Evolutionary conservation across 2,888 invertebrate genomes (phyloP).

Genomic region (Drosophila quasianomalipes): DNA sequence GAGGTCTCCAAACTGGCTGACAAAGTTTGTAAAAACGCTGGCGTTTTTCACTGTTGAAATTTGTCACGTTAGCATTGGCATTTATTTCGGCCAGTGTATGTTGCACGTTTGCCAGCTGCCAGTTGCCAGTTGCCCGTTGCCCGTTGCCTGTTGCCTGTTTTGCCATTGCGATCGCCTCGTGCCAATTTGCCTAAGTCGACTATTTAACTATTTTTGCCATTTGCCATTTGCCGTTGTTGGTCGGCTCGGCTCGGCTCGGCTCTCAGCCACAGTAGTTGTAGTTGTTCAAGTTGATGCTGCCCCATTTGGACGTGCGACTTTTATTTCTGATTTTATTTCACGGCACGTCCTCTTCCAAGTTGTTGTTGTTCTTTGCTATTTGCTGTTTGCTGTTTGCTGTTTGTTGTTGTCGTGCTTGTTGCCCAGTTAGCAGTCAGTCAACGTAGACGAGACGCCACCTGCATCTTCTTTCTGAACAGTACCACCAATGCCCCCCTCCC

Average conservation of each 20-base stretch:
- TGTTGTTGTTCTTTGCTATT: background rate
- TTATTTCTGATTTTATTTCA: slow-evolving; percentile 60
- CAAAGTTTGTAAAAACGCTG: background rate
- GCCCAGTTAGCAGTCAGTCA: slow-evolving; percentile 57
- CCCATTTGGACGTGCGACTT: slow-evolving; percentile 66
- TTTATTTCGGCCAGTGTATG: background rate
- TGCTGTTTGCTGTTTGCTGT: slow-evolving; percentile 6
- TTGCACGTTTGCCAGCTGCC: slow-evolving; percentile 10
- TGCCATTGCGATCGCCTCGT: slow-evolving; percentile 49
- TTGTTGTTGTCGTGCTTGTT: slow-evolving; percentile 27
- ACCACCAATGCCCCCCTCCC: slow-evolving; percentile 10
- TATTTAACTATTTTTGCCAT: slow-evolving; percentile 76
- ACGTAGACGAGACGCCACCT: slow-evolving; percentile 57
- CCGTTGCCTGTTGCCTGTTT: slow-evolving; percentile 12
- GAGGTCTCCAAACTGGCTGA: background rate
- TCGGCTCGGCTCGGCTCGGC: slow-evolving; percentile 27
- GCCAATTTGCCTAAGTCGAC: slow-evolving; percentile 79
- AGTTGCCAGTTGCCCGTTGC: background rate
- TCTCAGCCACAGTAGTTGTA: slow-evolving; percentile 23
- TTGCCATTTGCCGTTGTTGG: slow-evolving; percentile 42
- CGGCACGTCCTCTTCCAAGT: slow-evolving; percentile 47
- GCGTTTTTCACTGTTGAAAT: no score
- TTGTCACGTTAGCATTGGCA: background rate
- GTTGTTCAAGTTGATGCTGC: slow-evolving; percentile 55
- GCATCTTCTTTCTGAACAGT: slow-evolving; percentile 20